Evolutionary conservation across 2,113 vertebrate genomes (phyloP), one percentile per base, ranked within the genome.

Genomic region (Amphiprion ocellaris): DNA sequence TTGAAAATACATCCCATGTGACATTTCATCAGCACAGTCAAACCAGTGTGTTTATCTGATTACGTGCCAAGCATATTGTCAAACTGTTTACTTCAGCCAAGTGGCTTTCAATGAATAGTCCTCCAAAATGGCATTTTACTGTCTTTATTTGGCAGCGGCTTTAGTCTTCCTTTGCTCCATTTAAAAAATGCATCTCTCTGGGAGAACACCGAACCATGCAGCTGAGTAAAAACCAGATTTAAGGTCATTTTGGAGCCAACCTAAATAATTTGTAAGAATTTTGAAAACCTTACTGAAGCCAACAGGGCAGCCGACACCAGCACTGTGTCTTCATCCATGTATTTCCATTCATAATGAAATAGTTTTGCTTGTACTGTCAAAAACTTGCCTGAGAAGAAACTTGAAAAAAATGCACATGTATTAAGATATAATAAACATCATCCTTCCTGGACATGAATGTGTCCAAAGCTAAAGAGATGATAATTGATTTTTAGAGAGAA

Each of bases 111-210:
- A 76, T 64, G 46, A 79, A 87, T 19, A 50, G 1, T 63, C 56
- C 61, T 74, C 55, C 47, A 74, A 53, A 78, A 68, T 64, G 54
- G 52, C 54, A 61, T 73, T 76, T 55, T 23, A 21, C 52, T 2
- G 60, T 60, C n/a, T 66, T 77, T 54, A 28, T 50, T 53, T 60
- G 33, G 69, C 60, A 24, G 58, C 11, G 4, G 28, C 17, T 66
- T 33, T 14, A 9, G 16, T 54, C 59, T 17, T 21, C 17, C 10
- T 33, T 23, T 46, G 16, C 19, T 56, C 30, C 23, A n/a, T 41
- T 19, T 30, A 30, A 63, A n/a, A 50, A 62, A 67, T 24, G 3
- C 39, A 30, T 41, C 52, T 67, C 26, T 17, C 2, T 17, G 12
- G 4, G 46, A 46, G 39, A 65, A 71, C 11, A 60, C n/a, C 21